These are phyloP conservation scores for Jacana jacana DNA, from an alignment of 2,113 vertebrate genomes.

Conservation along the genomic window DNA sequence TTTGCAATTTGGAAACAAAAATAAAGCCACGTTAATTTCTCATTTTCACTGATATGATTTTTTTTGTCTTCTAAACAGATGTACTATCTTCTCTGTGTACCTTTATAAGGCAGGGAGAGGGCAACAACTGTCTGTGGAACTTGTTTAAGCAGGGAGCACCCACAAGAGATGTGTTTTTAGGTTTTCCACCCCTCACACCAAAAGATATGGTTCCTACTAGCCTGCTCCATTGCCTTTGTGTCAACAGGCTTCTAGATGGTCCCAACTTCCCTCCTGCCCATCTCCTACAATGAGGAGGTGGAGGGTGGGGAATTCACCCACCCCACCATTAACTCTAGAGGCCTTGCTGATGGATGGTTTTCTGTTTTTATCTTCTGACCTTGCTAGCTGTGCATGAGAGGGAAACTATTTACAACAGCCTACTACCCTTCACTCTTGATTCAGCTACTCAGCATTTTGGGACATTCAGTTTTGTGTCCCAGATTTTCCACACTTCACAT, in stretches of 20 bases:
- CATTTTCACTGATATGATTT: neutral
- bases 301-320: neutral
- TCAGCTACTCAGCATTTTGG: neutral
- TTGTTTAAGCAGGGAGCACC: neutral
- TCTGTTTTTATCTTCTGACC: neutral
- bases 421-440: neutral
- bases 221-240: neutral
- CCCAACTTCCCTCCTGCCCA: neutral
- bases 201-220: neutral
- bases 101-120: neutral
- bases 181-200: neutral
- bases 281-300: neutral
- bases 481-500: neutral
- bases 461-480: neutral
- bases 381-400: neutral
- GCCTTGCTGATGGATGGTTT: neutral
- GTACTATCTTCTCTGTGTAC: neutral
- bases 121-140: neutral
- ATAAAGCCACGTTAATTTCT: conserved; percentile 31
- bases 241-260: neutral
- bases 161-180: accelerated
- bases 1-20: conserved; percentile 24
- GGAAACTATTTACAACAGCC: neutral
- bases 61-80: neutral
- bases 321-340: neutral